A percentile compares a stretch with the other conserved stretches of the same genome.
phyloP scores from a whole-genome alignment of 1,140 invertebrate genomes.

The Drosophila repletoides region DNA sequence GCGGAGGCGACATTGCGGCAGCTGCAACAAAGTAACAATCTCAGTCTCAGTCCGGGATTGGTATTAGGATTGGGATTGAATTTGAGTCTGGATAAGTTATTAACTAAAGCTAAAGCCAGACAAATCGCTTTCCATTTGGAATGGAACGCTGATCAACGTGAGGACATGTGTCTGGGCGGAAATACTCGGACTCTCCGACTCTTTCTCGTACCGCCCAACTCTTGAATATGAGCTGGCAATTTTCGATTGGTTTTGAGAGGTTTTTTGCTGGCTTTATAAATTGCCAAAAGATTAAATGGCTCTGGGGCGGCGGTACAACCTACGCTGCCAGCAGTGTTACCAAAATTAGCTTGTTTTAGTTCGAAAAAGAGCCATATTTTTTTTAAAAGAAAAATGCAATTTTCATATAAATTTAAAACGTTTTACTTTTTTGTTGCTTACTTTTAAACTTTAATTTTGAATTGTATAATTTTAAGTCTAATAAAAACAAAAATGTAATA shows the following conservation, averaged over 20 bases:
- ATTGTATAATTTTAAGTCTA: no score
- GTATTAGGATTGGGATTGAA: constrained; percentile 6
- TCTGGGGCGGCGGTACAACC: constrained; percentile 5
- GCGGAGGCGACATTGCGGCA: background rate
- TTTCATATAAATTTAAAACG: no score
- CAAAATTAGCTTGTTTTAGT: no score
- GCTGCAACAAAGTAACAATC: no score
- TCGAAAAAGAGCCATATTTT: no score
- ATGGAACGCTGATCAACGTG: constrained; percentile 55
- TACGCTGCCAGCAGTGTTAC: constrained; percentile 4
- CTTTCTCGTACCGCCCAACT: constrained; percentile 1
- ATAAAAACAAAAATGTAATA: no score
- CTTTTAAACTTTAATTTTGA: no score
- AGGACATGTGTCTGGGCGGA: constrained; percentile 44
- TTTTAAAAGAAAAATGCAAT: no score
- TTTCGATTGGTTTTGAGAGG: constrained; percentile 30
- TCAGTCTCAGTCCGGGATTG: no score
- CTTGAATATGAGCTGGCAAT: constrained; percentile 15
- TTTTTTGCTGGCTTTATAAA: constrained; percentile 17
- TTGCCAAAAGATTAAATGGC: constrained; percentile 15
- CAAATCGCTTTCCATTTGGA: constrained; percentile 82
- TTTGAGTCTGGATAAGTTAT: constrained; percentile 69
- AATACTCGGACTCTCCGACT: background rate
- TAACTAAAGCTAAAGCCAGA: constrained; percentile 74
- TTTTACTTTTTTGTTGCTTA: no score